These are phyloP conservation scores for Bicyclus anynana DNA, from an alignment of 1,140 invertebrate species.

Conservation along the genomic window DNA sequence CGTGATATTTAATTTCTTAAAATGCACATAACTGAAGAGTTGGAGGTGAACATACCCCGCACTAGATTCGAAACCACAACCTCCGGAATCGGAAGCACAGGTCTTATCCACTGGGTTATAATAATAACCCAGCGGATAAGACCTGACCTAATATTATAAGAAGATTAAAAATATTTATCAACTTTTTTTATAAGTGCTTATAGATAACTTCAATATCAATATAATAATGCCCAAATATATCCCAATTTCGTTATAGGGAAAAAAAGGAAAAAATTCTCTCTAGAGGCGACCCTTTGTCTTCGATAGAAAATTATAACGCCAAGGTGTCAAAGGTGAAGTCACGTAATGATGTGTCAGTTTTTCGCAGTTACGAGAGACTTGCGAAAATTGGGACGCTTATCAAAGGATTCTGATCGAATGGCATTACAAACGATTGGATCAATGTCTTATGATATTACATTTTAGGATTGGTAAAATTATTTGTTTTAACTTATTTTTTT, in stretches of 20 bases:
- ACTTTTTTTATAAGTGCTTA: too few species aligned
- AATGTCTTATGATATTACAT: neutral
- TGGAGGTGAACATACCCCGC: too few species aligned
- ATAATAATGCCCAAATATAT: neutral
- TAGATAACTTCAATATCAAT: too few species aligned
- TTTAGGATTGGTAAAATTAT: neutral
- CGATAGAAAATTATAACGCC: conserved; percentile 34
- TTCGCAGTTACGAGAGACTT: conserved; percentile 16
- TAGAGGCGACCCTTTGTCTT: conserved; percentile 4
- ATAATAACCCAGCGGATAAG: too few species aligned
- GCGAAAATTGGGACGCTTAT: conserved; percentile 4
- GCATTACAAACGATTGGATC: neutral
- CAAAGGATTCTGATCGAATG: neutral
- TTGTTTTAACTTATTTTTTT: too few species aligned
- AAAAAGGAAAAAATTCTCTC: conserved; percentile 1
- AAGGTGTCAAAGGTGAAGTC: conserved; percentile 47
- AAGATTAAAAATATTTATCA: too few species aligned
- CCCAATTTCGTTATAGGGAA: neutral
- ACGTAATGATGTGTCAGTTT: conserved; percentile 66
- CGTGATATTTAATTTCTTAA: too few species aligned
- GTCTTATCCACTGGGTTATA: too few species aligned
- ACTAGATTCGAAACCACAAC: too few species aligned
- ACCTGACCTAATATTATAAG: too few species aligned
- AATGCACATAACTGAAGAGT: too few species aligned
- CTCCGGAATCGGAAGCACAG: too few species aligned